Conservation (phyloP, 1,140 invertebrate genomes). For the Heliconius himera region DNA sequence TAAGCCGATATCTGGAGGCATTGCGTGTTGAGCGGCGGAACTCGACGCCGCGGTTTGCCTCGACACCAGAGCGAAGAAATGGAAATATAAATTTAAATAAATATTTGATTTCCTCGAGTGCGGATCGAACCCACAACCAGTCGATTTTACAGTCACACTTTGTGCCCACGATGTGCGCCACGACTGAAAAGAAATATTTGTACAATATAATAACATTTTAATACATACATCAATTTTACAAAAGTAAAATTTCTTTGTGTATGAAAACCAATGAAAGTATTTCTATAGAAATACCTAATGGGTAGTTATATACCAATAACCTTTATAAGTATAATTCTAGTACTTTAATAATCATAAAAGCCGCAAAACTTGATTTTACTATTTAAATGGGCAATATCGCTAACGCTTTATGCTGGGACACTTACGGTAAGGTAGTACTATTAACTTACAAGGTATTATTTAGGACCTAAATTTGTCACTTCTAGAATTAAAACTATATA, state of each 20-base stretch:
- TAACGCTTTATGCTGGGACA: background rate
- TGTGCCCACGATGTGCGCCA: too few relatives aligned
- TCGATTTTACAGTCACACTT: too few relatives aligned
- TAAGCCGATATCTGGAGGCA: too few relatives aligned
- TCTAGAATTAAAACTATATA: background rate
- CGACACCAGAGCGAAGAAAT: too few relatives aligned
- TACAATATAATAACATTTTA: too few relatives aligned
- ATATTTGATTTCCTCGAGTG: too few relatives aligned
- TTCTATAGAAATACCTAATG: background rate
- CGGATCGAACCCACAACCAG: too few relatives aligned
- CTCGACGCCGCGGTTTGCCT: too few relatives aligned
- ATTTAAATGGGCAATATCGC: background rate
- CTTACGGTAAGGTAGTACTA: background rate
- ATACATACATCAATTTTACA: too few relatives aligned
- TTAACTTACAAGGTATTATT: slow-evolving; percentile 3
- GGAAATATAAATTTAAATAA: too few relatives aligned
- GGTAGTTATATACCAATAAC: background rate
- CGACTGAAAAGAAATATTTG: too few relatives aligned
- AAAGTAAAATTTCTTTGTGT: background rate
- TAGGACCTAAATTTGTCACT: background rate
- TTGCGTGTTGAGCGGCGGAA: too few relatives aligned
- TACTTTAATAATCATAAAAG: slow-evolving; percentile 7
- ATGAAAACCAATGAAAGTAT: background rate
- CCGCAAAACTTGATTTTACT: background rate
- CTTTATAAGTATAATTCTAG: slow-evolving; percentile 6